phyloP scores from a whole-genome alignment of 2,797 vertebrate genomes.

The Enteromius afrohamiltoni region DNA sequence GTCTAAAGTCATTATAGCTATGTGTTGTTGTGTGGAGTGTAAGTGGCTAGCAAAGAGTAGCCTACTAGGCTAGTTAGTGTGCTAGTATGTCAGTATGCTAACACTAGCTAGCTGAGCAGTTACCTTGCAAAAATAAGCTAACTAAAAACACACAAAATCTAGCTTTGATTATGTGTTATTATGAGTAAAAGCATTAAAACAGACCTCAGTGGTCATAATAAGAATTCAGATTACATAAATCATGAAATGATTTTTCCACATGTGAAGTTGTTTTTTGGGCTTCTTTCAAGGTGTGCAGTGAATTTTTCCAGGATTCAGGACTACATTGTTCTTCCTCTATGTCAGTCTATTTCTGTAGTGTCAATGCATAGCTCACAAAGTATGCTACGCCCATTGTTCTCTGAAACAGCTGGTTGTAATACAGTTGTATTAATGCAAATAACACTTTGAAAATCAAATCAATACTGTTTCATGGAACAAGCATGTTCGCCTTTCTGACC shows the following conservation, averaged over 20 bases:
- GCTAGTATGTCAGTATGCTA: not conserved
- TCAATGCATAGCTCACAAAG: not conserved
- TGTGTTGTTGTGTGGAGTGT: not conserved
- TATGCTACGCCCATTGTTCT: not conserved
- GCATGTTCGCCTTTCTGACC: slow-evolving; percentile 35
- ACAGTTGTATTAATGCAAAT: not conserved
- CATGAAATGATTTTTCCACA: not conserved
- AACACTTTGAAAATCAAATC: slow-evolving; percentile 38
- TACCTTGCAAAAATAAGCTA: not conserved
- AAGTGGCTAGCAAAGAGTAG: not conserved
- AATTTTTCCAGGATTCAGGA: not conserved
- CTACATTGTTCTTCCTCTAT: not conserved
- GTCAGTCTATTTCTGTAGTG: not conserved
- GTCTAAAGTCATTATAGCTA: not conserved
- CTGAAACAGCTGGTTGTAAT: not conserved
- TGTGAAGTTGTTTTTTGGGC: not conserved
- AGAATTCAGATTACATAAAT: not conserved
- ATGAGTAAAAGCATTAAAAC: not conserved
- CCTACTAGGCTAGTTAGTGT: not conserved
- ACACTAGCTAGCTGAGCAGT: not conserved
- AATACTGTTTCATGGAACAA: slow-evolving; percentile 44
- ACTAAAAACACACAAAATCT: not conserved
- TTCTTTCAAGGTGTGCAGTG: not conserved
- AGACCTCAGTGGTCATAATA: not conserved
- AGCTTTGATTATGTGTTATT: not conserved